These are phyloP conservation scores for Channa maculata DNA, from an alignment of 2,113 vertebrate genomes.

Conservation along the genomic window DNA sequence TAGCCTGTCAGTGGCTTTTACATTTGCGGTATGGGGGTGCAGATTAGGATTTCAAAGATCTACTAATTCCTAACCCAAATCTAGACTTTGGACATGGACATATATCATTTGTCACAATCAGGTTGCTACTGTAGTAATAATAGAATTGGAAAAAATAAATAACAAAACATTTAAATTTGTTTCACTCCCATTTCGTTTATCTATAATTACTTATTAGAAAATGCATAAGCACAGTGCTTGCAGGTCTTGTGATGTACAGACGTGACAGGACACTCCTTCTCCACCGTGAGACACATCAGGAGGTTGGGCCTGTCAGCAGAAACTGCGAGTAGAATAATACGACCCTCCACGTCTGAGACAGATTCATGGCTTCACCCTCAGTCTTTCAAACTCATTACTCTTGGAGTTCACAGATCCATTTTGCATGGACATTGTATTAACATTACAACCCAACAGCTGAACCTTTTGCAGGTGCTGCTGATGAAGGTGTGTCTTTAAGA, in stretches of 20 bases:
- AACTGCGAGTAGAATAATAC: constrained; percentile 22
- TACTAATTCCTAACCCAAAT: not conserved
- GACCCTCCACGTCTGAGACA: constrained; percentile 1
- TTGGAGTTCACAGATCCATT: not conserved
- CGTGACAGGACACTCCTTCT: constrained; percentile 12
- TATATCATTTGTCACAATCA: not conserved
- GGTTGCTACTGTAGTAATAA: not conserved
- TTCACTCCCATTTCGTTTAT: constrained; percentile 3
- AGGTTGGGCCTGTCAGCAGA: constrained; percentile 29
- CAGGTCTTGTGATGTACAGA: constrained; percentile 12
- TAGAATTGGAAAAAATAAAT: not conserved
- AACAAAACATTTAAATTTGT: constrained; percentile 9
- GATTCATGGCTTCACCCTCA: constrained; percentile 22
- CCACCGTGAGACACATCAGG: not conserved
- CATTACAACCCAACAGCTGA: constrained; percentile 1
- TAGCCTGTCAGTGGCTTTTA: too few relatives aligned
- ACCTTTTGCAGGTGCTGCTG: not conserved
- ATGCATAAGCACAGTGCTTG: constrained; percentile 2
- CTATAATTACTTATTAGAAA: not conserved
- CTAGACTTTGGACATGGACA: not conserved
- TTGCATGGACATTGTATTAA: constrained; percentile 19
- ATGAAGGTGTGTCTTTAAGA: too few relatives aligned
- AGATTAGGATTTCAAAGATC: not conserved
- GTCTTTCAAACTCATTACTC: constrained; percentile 17
- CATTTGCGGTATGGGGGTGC: not conserved